Evolutionary conservation across 1,140 invertebrate genomes (phyloP), one percentile per base, ranked within the genome.

Genomic region (Rhysida immarginata): DNA sequence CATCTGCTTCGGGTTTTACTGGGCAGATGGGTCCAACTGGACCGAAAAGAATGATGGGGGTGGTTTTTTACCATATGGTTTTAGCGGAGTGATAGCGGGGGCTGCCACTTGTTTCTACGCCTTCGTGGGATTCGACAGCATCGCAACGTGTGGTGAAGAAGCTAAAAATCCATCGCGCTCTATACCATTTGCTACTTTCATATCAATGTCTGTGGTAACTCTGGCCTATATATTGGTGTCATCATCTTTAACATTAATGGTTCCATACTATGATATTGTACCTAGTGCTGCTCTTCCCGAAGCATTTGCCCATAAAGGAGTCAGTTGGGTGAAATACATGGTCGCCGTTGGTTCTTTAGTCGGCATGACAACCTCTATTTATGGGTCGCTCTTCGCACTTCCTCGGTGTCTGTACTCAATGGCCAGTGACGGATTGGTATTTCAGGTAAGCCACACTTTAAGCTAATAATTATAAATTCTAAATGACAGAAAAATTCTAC

Each of bases 41-140:
- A 81, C 78, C 0, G 74, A 68, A 45, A n/a, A n/a, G n/a, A n/a
- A n/a, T n/a, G 56, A 58, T 56, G 59, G 59, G 0, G 80, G 81
- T 2, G 87, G 87, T 13, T 85, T 93, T 65, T 71, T 90, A 60
- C 88, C 90, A 0, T 89, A 75, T 64, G 86, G 87, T n/a, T 75
- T 85, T 53, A 74, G 74, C 1, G 86, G 86, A 26, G 42, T 53
- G 44, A 21, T 54, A 16, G 41, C 41, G 11, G 45, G 29, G 20
- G 87, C 89, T 2, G 89, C 89, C 0, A 85, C 85, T 2, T 90
- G 86, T 69, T 92, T 93, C 63, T 93, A 89, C 64, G 87, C 87
- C 0, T 93, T 86, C 62, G 83, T 91, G 14, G 88, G 85, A 0
- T 71, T 87, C 62, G 88, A 92, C 64, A 86, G 85, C 58, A 89